Evolutionary conservation across 1,140 invertebrate genomes (phyloP), one percentile per base, ranked within the genome.

Genomic region (Euwallacea similis): DNA sequence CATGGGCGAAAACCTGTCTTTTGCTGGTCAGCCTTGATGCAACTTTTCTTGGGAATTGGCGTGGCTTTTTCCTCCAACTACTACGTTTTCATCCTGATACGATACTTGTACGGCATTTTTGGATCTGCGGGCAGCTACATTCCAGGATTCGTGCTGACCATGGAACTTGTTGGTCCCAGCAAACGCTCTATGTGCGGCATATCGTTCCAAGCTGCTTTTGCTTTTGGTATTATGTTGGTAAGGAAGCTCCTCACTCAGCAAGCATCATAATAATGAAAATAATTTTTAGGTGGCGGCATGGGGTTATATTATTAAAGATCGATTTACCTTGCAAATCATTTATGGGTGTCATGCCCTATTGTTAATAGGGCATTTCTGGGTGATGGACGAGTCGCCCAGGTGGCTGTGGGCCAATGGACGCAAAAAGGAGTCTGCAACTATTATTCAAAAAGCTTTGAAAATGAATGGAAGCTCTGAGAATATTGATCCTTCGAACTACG

Each of bases 121-220:
- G 91, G 91, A n/a, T 92, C 90, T 0, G 90, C 92, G 6, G 93
- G 93, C 0, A 86, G 91, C 9, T 94, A 93, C 75, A 92, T 94
- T 66, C 90, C 92, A 9, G 90, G 89, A 2, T 95, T 95, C 79
- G 93, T 95, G 0, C 79, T 95, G 9, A 90, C 92, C 3, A 94
- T 96, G 90, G 95, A 97, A 82, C 79, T 95, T 71, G 91, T 96
- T 0, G 93, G 93, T 13, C 84, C 93, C 0, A 88, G 87, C 47
- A 93, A 91, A 79, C 83, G 95, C 55, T 95, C 93, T 0, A 84
- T 88, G 2, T 94, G 92, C 80, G 94, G 94, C 3, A 87, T 95
- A 47, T 86, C 90, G 16, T 93, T 94, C 74, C 91, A 93, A 83
- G 86, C 87, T 46, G 86, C 88, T 1, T 97, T 96, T 82, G 92